Evolutionary conservation across 1,140 invertebrate genomes (phyloP).

Genomic region (Cydia splendana): DNA sequence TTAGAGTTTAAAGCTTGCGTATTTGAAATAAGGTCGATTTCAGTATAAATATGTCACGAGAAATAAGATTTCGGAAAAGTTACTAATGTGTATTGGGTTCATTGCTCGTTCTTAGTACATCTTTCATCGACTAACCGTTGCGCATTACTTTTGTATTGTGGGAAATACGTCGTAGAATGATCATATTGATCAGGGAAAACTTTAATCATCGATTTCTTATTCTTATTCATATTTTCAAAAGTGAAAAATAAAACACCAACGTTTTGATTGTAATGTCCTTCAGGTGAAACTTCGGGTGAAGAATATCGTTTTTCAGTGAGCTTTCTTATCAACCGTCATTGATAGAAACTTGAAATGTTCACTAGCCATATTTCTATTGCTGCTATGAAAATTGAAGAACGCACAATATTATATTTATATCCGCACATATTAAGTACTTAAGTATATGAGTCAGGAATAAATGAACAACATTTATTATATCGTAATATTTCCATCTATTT

Average conservation of each 20-base stretch:
- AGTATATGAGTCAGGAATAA: no score
- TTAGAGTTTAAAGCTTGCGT: not conserved
- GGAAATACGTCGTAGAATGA: conserved; percentile 6
- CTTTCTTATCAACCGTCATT: no score
- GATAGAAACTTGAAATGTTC: no score
- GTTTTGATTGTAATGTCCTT: no score
- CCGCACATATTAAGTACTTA: no score
- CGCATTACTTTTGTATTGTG: conserved; percentile 24
- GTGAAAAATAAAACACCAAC: not conserved
- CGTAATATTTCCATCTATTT: no score
- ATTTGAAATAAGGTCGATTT: not conserved
- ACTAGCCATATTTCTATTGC: no score
- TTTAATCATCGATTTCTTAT: not conserved
- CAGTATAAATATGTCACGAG: not conserved
- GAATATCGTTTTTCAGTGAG: no score
- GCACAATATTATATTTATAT: no score
- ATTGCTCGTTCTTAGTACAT: conserved; percentile 30
- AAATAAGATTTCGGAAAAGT: not conserved
- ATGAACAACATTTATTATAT: no score
- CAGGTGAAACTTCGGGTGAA: no score
- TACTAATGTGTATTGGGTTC: conserved; percentile 3
- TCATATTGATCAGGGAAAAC: not conserved
- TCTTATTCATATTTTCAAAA: not conserved
- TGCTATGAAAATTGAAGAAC: no score
- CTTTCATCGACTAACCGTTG: conserved; percentile 1